Evolutionary conservation across 2,888 invertebrate genomes (phyloP).

Genomic region (Dolichomitus sp.): DNA sequence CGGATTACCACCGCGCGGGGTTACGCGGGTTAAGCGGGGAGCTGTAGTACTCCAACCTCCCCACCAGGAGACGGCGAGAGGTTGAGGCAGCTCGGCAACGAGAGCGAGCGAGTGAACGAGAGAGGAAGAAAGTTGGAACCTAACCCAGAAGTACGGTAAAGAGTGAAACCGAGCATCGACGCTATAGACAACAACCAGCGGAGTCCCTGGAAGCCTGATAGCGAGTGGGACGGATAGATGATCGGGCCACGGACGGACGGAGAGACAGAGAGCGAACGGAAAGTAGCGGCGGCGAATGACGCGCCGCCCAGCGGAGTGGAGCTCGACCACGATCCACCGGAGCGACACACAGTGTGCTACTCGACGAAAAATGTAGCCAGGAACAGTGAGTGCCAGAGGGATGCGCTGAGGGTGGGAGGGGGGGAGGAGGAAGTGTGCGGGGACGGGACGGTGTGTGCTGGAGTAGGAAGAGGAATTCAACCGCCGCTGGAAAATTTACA

Average conservation of each 20-base stretch:
- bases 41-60: neutral
- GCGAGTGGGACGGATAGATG: slow-evolving; percentile 62
- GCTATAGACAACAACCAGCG: slow-evolving; percentile 33
- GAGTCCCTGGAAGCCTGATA: slow-evolving; percentile 29
- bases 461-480: slow-evolving; percentile 70
- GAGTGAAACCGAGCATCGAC: slow-evolving; percentile 56
- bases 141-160: slow-evolving; percentile 44
- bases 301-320: slow-evolving; percentile 58
- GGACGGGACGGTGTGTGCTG: slow-evolving; percentile 20
- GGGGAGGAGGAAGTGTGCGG: slow-evolving; percentile 52
- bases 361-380: slow-evolving; percentile 85
- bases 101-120: slow-evolving; percentile 52
- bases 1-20: slow-evolving; percentile 83
- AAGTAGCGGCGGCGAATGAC: slow-evolving; percentile 64
- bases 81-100: slow-evolving; percentile 41
- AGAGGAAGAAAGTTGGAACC: slow-evolving; percentile 56
- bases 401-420: slow-evolving; percentile 36
- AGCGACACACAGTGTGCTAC: slow-evolving; percentile 79
- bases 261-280: slow-evolving; percentile 33
- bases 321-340: slow-evolving; percentile 62
- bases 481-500: slow-evolving; percentile 86
- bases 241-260: neutral
- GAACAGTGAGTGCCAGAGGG: slow-evolving; percentile 56
- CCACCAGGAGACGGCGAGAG: slow-evolving; percentile 57
- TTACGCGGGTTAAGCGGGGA: neutral